phyloP scores from a whole-genome alignment of 1,140 invertebrate genomes.

The Drosophila persimilis region DNA sequence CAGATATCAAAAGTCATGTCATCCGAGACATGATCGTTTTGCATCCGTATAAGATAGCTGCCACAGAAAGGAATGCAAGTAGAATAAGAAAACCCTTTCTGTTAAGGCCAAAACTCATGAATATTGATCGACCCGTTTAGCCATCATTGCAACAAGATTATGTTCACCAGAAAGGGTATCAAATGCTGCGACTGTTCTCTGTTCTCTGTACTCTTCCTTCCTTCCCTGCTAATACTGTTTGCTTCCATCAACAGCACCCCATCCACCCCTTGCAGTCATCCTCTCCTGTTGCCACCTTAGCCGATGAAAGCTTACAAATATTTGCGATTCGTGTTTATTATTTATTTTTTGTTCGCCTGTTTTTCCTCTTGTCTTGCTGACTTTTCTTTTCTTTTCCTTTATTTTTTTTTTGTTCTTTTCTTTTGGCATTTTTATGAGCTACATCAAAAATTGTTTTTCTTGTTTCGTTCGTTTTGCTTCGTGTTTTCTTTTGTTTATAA shows the following conservation, averaged over 20 bases:
- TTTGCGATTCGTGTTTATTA: conserved; percentile 65
- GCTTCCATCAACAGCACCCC: conserved; percentile 18
- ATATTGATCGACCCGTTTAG: no score
- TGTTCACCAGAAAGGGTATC: no score
- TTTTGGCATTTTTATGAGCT: conserved; percentile 67
- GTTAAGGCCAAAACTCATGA: no score
- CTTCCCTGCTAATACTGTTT: conserved; percentile 1
- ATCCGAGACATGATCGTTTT: no score
- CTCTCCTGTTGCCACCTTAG: background rate
- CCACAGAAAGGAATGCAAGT: no score
- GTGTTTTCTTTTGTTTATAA: conserved; percentile 64
- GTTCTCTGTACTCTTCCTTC: no score
- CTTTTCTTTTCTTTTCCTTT: background rate
- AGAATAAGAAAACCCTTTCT: no score
- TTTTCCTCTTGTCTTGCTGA: conserved; percentile 14
- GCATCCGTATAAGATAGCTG: no score
- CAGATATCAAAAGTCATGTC: no score
- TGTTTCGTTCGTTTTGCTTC: conserved; percentile 7
- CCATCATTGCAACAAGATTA: no score
- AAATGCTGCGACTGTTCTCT: no score
- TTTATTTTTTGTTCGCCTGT: conserved; percentile 28
- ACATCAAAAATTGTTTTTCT: conserved; percentile 28
- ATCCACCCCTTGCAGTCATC: background rate
- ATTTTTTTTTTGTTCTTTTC: no score
- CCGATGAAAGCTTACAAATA: conserved; percentile 69